Evolutionary conservation across 1,140 invertebrate species (phyloP).

Genomic region (Aphaenogaster floridana): DNA sequence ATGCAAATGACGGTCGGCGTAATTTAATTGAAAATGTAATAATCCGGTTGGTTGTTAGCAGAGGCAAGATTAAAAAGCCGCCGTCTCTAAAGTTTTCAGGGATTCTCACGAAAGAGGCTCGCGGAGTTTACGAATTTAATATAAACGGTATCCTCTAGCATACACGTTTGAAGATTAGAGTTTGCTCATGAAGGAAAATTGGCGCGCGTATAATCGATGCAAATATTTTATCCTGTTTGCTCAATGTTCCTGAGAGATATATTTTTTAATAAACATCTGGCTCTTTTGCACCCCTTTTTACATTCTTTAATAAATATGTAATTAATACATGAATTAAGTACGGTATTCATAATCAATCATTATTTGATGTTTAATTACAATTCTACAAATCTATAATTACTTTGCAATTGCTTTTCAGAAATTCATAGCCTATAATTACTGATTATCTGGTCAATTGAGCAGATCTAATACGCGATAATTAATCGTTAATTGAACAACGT

Average conservation of each 20-base stretch:
- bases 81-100: slow-evolving; percentile 47
- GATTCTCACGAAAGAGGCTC: neutral
- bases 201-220: slow-evolving; percentile 27
- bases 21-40: slow-evolving; percentile 61
- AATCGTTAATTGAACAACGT: neutral
- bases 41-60: slow-evolving; percentile 30
- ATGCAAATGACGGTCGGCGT: slow-evolving; percentile 12
- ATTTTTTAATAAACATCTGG: neutral
- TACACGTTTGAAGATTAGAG: slow-evolving; percentile 37
- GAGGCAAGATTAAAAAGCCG: slow-evolving; percentile 40
- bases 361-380: neutral
- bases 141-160: neutral
- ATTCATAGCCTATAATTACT: neutral
- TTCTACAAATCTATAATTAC: neutral
- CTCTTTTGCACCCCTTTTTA: slow-evolving; percentile 5
- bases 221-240: slow-evolving; percentile 31
- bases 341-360: neutral
- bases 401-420: neutral
- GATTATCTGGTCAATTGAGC: neutral
- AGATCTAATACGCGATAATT: neutral
- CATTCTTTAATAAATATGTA: neutral
- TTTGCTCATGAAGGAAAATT: slow-evolving; percentile 31
- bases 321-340: neutral
- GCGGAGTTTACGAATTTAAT: slow-evolving; percentile 50
- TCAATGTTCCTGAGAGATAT: neutral